These are phyloP conservation scores for Phalangium opilio DNA, from an alignment of 2,888 invertebrate genomes.

Conservation along the genomic window DNA sequence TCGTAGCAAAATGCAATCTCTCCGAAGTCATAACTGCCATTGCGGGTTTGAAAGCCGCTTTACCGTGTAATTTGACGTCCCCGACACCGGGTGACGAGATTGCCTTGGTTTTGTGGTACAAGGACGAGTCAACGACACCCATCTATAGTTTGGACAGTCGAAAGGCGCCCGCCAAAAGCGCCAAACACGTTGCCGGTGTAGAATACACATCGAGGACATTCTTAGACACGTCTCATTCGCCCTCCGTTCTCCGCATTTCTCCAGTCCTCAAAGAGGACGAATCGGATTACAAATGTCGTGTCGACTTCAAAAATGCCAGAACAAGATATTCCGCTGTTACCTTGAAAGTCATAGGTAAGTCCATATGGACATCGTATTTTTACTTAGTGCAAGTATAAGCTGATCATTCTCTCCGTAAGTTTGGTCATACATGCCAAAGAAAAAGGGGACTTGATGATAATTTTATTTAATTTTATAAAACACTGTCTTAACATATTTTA, in stretches of 20 bases:
- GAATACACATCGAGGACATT: constrained; percentile 73
- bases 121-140: constrained; percentile 73
- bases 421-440: too few species aligned
- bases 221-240: constrained; percentile 52
- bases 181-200: constrained; percentile 46
- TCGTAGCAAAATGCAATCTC: too few species aligned
- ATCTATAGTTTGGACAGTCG: constrained; percentile 57
- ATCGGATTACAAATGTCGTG: constrained; percentile 74
- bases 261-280: constrained; percentile 66
- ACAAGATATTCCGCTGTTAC: constrained; percentile 79
- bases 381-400: too few species aligned
- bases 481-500: too few species aligned
- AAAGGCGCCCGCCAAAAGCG: constrained; percentile 21
- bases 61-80: too few species aligned
- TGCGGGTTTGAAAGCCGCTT: too few species aligned
- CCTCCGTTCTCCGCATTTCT: constrained; percentile 18
- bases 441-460: too few species aligned
- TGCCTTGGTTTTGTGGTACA: constrained; percentile 75
- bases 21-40: too few species aligned
- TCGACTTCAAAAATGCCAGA: constrained; percentile 79
- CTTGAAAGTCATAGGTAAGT: constrained; percentile 71
- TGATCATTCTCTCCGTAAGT: too few species aligned
- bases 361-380: too few species aligned
- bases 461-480: too few species aligned
- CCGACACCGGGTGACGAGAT: constrained; percentile 50